Conservation (phyloP, 2,113 vertebrate genomes). For the cat (Felis catus) region F.catus_Fca126_mat1.0 CM031423.1:45895001-45895500, state of each 20-base stretch:
- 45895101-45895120: neutral
- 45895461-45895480: neutral
- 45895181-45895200: neutral
- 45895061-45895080: neutral
- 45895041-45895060: neutral
- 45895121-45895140: neutral
- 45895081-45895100: neutral
- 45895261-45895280: neutral
- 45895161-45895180: neutral
- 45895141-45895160: neutral
- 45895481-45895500: neutral
- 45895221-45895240: neutral
- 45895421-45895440: neutral
- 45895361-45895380: neutral
- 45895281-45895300: neutral
- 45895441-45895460: neutral
- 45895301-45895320: neutral
- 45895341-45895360: neutral
- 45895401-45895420: neutral
- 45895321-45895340: neutral
- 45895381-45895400: neutral
- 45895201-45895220: neutral
- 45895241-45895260: neutral
- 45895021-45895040: neutral
- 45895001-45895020: neutral